phyloP scores from a whole-genome alignment of 2,888 invertebrate species.

The Napeogenes inachia region DNA sequence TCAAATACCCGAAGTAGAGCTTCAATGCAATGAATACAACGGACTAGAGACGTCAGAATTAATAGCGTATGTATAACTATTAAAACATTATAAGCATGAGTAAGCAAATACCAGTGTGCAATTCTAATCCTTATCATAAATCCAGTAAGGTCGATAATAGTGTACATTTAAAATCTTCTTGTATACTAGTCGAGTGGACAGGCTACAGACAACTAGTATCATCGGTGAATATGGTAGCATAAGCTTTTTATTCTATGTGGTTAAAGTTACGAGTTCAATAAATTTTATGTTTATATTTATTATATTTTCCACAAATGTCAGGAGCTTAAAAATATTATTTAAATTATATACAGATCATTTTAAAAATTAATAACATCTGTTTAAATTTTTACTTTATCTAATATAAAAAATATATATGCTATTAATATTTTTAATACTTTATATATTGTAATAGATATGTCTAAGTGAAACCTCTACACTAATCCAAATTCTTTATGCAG shows the following conservation, averaged over 20 bases:
- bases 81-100: conserved; percentile 13
- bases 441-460: too few relatives aligned
- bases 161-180: conserved; percentile 12
- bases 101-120: conserved; percentile 9
- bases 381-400: too few relatives aligned
- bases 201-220: conserved; percentile 35
- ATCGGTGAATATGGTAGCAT: conserved; percentile 39
- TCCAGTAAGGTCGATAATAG: conserved; percentile 16
- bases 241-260: conserved; percentile 29
- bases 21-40: conserved; percentile 22
- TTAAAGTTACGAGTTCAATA: conserved; percentile 18
- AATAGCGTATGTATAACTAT: conserved; percentile 15
- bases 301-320: too few relatives aligned
- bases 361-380: too few relatives aligned
- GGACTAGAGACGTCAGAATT: conserved; percentile 20
- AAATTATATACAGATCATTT: too few relatives aligned
- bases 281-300: too few relatives aligned
- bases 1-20: conserved; percentile 1
- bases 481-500: too few relatives aligned
- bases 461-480: too few relatives aligned
- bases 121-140: conserved; percentile 7
- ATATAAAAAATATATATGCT: too few relatives aligned
- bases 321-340: too few relatives aligned
- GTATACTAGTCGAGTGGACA: conserved; percentile 15
- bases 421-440: too few relatives aligned